These are phyloP conservation scores for Eupleurogrammus muticus DNA, from an alignment of 2,797 vertebrate genomes.

Conservation along the genomic window DNA sequence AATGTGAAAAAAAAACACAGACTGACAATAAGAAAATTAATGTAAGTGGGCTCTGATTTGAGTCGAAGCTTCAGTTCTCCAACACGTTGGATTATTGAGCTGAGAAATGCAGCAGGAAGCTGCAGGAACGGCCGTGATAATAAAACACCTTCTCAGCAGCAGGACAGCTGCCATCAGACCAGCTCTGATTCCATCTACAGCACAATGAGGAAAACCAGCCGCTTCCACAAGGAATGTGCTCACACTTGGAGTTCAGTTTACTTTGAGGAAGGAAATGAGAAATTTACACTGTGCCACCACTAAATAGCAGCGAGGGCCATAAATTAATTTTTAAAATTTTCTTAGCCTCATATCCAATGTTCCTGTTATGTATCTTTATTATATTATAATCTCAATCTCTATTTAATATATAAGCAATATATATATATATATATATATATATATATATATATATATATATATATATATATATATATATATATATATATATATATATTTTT, in stretches of 20 bases:
- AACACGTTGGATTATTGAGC: slow-evolving; percentile 10
- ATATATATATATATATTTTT: too few relatives aligned
- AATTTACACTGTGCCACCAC: background rate
- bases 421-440: too few relatives aligned
- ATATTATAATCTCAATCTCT: too few relatives aligned
- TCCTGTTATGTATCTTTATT: too few relatives aligned
- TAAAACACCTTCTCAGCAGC: slow-evolving; percentile 11
- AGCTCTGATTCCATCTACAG: slow-evolving; percentile 24
- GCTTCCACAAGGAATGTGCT: background rate
- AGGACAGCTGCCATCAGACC: slow-evolving; percentile 19
- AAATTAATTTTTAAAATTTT: background rate
- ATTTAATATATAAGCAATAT: too few relatives aligned
- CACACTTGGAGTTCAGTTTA: background rate
- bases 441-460: too few relatives aligned
- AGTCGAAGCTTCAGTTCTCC: slow-evolving; percentile 4
- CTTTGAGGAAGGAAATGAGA: too few relatives aligned
- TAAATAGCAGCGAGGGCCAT: background rate
- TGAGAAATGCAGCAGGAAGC: background rate
- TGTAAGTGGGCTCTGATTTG: background rate
- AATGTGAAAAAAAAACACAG: background rate
- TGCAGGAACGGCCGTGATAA: slow-evolving; percentile 11
- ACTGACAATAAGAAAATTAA: too few relatives aligned
- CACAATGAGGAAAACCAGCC: background rate
- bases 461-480: too few relatives aligned
- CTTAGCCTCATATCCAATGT: too few relatives aligned